Evolutionary conservation across 2,113 vertebrate genomes (phyloP).

Genomic region (Pluvialis apricaria): DNA sequence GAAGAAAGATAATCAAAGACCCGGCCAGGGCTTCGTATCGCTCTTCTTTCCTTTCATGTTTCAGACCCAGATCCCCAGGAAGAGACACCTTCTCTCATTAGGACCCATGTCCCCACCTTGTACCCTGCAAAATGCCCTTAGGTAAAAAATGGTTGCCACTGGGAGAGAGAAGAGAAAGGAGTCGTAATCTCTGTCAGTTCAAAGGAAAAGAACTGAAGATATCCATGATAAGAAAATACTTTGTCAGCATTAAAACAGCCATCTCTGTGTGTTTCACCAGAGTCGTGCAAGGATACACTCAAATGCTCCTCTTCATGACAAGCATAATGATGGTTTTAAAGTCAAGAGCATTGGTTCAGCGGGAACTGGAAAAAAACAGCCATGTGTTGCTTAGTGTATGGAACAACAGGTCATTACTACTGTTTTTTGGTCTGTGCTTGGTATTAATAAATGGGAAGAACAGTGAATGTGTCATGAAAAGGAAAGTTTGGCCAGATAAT

Average conservation of each 20-base stretch:
- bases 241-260: neutral
- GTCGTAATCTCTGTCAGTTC: neutral
- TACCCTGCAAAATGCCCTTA: neutral
- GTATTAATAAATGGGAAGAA: neutral
- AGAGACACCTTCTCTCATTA: neutral
- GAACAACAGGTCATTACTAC: neutral
- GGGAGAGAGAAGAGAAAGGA: neutral
- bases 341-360: neutral
- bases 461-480: rapidly evolving
- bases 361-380: neutral
- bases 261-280: rapidly evolving
- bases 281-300: neutral
- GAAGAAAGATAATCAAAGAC: neutral
- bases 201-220: neutral
- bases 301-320: neutral
- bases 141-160: neutral
- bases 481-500: neutral
- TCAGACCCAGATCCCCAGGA: neutral
- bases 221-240: neutral
- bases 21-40: rapidly evolving
- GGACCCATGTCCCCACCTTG: neutral
- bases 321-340: neutral
- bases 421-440: neutral
- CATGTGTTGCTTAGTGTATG: rapidly evolving
- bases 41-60: neutral